Evolutionary conservation across 92 coral and sea anemone species (phyloP).

Genomic region (Heteractis magnifica): DNA sequence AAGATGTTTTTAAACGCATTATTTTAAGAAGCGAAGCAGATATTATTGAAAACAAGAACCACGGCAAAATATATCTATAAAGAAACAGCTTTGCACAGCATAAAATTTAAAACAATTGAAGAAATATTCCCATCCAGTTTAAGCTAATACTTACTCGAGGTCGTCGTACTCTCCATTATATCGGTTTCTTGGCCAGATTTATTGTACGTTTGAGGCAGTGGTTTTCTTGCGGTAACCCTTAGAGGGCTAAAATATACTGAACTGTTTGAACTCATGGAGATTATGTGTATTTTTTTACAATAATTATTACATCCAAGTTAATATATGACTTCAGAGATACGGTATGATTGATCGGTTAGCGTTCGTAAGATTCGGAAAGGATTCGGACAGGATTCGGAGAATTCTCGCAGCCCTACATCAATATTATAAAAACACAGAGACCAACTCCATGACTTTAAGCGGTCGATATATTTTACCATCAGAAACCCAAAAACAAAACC

Average conservation of each 20-base stretch:
- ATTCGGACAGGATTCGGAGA: neutral
- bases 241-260: constrained; percentile 1
- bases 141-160: neutral
- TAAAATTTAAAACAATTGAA: neutral
- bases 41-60: neutral
- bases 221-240: neutral
- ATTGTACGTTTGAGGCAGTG: neutral
- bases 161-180: neutral
- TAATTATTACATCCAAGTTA: neutral
- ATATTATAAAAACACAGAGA: neutral
- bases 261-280: neutral
- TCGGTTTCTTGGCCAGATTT: neutral
- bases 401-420: neutral
- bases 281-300: neutral
- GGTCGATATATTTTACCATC: too few species aligned
- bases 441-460: too few species aligned
- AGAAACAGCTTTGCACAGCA: neutral
- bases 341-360: neutral
- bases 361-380: neutral
- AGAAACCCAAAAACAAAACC: too few species aligned
- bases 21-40: neutral
- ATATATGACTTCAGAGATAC: neutral
- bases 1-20: too few species aligned
- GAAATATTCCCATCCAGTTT: neutral
- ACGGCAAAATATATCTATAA: neutral